Conservation (phyloP, 2,797 vertebrate species). For the Jordanella pulchra region DNA sequence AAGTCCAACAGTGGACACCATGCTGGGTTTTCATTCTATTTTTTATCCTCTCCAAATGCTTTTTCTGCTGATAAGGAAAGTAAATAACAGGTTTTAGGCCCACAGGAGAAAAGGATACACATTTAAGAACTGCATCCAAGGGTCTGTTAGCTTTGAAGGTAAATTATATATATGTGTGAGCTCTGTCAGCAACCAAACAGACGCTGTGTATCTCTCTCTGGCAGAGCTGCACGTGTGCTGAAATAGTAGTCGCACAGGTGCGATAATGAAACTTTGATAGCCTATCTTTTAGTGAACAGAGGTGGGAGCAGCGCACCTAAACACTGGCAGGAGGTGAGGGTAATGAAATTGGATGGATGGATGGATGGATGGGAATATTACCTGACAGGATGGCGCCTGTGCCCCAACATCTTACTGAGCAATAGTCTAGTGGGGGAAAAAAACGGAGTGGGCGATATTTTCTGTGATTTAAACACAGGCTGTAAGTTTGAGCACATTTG, state of each 20-base stretch:
- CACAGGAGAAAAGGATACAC: conserved; percentile 9
- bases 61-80: conserved; percentile 1
- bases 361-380: conserved; percentile 58
- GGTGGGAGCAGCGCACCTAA: conserved; percentile 45
- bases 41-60: neutral
- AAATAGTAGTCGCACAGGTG: conserved; percentile 38
- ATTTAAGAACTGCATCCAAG: neutral
- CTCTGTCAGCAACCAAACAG: neutral
- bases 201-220: conserved; percentile 17
- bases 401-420: conserved; percentile 43
- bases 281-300: conserved; percentile 41
- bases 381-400: conserved; percentile 39
- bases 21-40: neutral
- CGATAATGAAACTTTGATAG: conserved; percentile 54
- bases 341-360: conserved; percentile 63
- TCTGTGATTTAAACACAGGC: conserved; percentile 58
- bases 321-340: conserved; percentile 35
- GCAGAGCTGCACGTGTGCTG: conserved; percentile 10
- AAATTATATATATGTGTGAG: neutral
- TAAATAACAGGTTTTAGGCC: neutral
- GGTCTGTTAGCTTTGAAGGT: neutral
- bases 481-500: conserved; percentile 23
- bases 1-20: neutral
- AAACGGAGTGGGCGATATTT: conserved; percentile 54
- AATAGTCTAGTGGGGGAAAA: conserved; percentile 41